phyloP scores from a whole-genome alignment of 35 echinoderm and acorn worm genomes.

The Amphiura filiformis region DNA sequence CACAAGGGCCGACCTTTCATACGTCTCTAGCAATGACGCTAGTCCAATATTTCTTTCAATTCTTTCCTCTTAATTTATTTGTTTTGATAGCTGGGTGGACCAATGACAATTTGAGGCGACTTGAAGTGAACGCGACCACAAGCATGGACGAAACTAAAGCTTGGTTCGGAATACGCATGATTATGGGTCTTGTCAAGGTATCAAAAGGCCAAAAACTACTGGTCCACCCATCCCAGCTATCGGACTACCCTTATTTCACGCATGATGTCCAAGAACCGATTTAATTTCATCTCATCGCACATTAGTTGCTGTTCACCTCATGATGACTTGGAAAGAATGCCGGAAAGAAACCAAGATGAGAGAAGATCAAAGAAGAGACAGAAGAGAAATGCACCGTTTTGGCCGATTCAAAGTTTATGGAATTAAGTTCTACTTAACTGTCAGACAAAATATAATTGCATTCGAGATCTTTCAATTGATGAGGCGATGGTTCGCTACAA shows the following conservation, averaged over 20 bases:
- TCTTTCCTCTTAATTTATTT: slow-evolving; percentile 6
- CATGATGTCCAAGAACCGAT: slow-evolving; percentile 7
- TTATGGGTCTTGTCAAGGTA: slow-evolving; percentile 6
- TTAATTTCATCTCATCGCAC: neutral
- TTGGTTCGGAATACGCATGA: neutral
- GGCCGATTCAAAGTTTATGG: slow-evolving; percentile 20
- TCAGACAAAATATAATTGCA: neutral
- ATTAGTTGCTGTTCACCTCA: neutral
- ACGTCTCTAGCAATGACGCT: neutral
- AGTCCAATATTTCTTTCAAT: neutral
- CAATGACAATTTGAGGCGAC: neutral
- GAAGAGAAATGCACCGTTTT: neutral
- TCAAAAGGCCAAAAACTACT: neutral
- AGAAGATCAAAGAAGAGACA: neutral
- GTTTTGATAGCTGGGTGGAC: neutral
- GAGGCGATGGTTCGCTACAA: slow-evolving; percentile 53
- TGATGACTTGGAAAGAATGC: neutral
- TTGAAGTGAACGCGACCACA: neutral
- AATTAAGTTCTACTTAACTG: neutral
- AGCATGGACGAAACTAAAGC: slow-evolving; percentile 5
- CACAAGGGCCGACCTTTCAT: neutral
- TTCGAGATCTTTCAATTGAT: slow-evolving; percentile 29
- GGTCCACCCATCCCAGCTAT: neutral
- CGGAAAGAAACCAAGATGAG: neutral
- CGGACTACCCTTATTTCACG: neutral